Evolutionary conservation across 2,113 vertebrate genomes (phyloP).

Genomic region (rat (Rattus norvegicus)): GRCr8 NC_086025.1:61343001-61343500

Average conservation of each 20-base stretch:
- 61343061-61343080: not conserved
- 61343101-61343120: not conserved
- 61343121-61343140: slow-evolving; percentile 4
- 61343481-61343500: not conserved
- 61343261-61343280: not conserved
- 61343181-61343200: not conserved
- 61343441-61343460: not conserved
- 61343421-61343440: not conserved
- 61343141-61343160: not conserved
- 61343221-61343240: not conserved
- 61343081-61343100: not conserved
- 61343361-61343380: not conserved
- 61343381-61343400: not conserved
- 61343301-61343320: not conserved
- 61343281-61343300: not conserved
- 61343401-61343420: not conserved
- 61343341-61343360: not conserved
- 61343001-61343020: not conserved
- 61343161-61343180: not conserved
- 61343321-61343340: not conserved
- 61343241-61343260: not conserved
- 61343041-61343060: not conserved
- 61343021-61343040: not conserved
- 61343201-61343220: not conserved
- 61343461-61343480: not conserved